These are phyloP conservation scores for Imbricaverruca yamaguchii DNA, from an alignment of 2,888 invertebrate genomes.

Conservation along the genomic window DNA sequence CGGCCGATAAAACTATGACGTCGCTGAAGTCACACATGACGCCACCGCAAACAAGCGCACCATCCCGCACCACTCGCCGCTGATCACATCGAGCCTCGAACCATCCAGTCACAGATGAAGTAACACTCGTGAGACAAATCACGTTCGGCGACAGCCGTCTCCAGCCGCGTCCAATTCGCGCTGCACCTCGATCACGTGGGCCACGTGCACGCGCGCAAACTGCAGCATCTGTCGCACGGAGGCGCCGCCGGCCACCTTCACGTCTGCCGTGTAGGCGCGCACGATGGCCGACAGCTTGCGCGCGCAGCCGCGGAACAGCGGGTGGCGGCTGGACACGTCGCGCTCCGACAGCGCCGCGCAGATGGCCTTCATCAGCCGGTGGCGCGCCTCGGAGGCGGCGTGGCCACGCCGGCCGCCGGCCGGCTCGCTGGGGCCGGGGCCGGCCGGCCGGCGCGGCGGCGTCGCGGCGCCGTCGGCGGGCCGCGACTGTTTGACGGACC, in stretches of 20 bases:
- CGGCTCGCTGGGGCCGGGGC: constrained; percentile 55
- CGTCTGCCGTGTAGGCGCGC: constrained; percentile 36
- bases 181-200: constrained; percentile 40
- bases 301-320: constrained; percentile 6
- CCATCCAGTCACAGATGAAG: too few relatives aligned
- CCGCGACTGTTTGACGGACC: constrained; percentile 31
- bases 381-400: constrained; percentile 39
- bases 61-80: too few relatives aligned
- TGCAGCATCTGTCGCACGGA: constrained; percentile 57
- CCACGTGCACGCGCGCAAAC: constrained; percentile 44
- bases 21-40: too few relatives aligned
- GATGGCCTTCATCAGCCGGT: constrained; percentile 25
- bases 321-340: not conserved
- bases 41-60: too few relatives aligned
- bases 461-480: constrained; percentile 47
- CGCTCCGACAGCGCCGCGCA: constrained; percentile 35
- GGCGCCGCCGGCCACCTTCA: constrained; percentile 55
- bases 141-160: too few relatives aligned
- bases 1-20: too few relatives aligned
- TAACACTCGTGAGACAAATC: too few relatives aligned
- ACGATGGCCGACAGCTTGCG: constrained; percentile 41
- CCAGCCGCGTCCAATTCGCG: constrained; percentile 25
- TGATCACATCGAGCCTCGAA: too few relatives aligned
- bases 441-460: constrained; percentile 55
- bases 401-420: constrained; percentile 72